Percentiles rank a stretch among this genome's conserved stretches.
These are phyloP conservation scores for Gallinago undulata DNA, from an alignment of 2,113 vertebrate species.

Conservation along the genomic window DNA sequence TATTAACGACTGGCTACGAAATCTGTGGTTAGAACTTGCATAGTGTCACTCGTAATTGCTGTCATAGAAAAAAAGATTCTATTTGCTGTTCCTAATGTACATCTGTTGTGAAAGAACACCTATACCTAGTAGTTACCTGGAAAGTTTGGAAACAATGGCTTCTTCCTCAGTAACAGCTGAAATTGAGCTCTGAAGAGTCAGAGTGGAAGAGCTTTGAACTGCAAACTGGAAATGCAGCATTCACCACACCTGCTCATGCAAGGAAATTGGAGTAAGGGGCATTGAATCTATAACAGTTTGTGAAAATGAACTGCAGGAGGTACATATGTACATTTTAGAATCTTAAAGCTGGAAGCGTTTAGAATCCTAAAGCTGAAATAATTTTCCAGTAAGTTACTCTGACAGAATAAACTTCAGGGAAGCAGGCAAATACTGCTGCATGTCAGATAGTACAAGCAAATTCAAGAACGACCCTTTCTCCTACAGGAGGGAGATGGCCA, in stretches of 20 bases:
- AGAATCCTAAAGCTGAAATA: neutral
- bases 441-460: neutral
- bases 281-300: neutral
- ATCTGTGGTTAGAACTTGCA: neutral
- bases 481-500: fast-evolving
- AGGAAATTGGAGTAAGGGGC: neutral
- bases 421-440: neutral
- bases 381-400: neutral
- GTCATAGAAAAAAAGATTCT: neutral
- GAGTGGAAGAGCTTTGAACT: no score
- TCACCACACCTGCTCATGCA: no score
- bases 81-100: neutral
- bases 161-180: neutral
- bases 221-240: neutral
- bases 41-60: neutral
- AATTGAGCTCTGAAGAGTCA: no score
- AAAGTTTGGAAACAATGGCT: neutral
- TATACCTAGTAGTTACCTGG: neutral
- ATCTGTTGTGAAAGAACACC: neutral
- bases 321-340: neutral
- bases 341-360: neutral
- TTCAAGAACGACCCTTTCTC: neutral
- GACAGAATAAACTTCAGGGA: neutral
- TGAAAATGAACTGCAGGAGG: neutral
- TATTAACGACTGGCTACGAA: neutral